Percentiles rank a stretch among this genome's conserved stretches.
Evolutionary conservation across 2,113 vertebrate species (phyloP).

Genomic region (Mellivora capensis): DNA sequence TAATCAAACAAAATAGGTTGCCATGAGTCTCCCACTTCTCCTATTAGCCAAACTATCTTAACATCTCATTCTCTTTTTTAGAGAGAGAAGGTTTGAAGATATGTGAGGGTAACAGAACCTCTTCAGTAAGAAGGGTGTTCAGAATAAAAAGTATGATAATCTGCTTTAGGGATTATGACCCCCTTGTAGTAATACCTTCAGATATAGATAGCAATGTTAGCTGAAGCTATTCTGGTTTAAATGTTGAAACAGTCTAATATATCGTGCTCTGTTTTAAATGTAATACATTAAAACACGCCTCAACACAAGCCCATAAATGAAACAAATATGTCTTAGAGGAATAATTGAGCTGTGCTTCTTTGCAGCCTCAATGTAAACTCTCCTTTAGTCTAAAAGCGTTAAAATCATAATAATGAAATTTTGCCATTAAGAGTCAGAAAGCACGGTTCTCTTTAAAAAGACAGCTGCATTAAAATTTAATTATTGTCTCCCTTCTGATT

Average conservation of each 20-base stretch:
- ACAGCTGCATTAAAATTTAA: constrained; percentile 74
- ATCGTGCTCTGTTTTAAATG: constrained; percentile 62
- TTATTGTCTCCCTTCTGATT: constrained; percentile 70
- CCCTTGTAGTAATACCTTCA: not conserved
- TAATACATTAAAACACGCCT: constrained; percentile 56
- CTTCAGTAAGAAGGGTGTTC: not conserved
- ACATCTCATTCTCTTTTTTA: not conserved
- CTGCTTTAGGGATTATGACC: not conserved
- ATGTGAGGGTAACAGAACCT: not conserved
- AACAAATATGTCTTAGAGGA: constrained; percentile 61
- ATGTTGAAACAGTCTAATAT: constrained; percentile 49
- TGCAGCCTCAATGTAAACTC: constrained; percentile 60
- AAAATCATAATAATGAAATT: constrained; percentile 74
- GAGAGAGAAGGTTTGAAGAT: not conserved
- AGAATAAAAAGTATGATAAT: not conserved
- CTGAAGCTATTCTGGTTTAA: constrained; percentile 42
- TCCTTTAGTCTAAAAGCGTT: constrained; percentile 67
- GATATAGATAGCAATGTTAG: not conserved
- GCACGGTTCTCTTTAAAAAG: constrained; percentile 73
- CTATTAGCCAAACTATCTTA: not conserved
- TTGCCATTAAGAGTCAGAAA: constrained; percentile 70
- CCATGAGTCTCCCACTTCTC: not conserved
- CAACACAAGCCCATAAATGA: constrained; percentile 65
- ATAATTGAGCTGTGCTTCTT: constrained; percentile 31
- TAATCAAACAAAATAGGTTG: constrained; percentile 28